Evolutionary conservation across 2,797 vertebrate species (phyloP), one percentile per base, ranked within the genome.

Genomic region (Pseudochirops corinnae): DNA sequence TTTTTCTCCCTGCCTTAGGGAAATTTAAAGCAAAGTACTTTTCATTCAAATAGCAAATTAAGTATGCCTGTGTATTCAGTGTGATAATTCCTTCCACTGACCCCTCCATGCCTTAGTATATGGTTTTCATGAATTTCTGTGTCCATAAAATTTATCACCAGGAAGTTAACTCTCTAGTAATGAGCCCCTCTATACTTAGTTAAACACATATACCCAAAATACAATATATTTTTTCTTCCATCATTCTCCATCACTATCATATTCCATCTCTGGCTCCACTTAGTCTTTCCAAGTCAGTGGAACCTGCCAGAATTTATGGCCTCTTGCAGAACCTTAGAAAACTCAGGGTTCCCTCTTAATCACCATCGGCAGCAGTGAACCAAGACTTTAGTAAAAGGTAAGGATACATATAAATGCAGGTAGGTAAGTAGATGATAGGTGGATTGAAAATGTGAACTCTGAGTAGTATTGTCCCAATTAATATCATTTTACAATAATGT

Each of bases 1-100:
- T 96, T 56, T 53, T 95, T 33, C 94, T 97, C 16, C 13, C 74
- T 87, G 39, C 39, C 74, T 87, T 87, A 26, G 39, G 21, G 39
- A 87, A 46, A 87, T 87, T 50, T 87, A 46, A 46, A 87, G 21
- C 74, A 87, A 82, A 82, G 9, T 26, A 87, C 39, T 87, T 87
- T 46, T 7, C 39, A 50, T 87, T 87, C 74, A 26, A 50, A 50
- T 87, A 87, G 9, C 39, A 87, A 74, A 56, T 52, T 62, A n/a
- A 56, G 13, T 52, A 50, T 90, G 67, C 39, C n/a, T 60, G 31
- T 93, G 29, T 55, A 3, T 3, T 2, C 90, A 58, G 39, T 87
- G 10, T 87, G 21, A 26, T n/a, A 87, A 87, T 87, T 46, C 24
- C 9, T 26, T 87, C n/a, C 24, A 87, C 9, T 46, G 24, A 28